Percentiles rank a stretch among this genome's conserved stretches.
Evolutionary conservation across 2,888 invertebrate species (phyloP).

Genomic region (Nemotelus pantherinus): DNA sequence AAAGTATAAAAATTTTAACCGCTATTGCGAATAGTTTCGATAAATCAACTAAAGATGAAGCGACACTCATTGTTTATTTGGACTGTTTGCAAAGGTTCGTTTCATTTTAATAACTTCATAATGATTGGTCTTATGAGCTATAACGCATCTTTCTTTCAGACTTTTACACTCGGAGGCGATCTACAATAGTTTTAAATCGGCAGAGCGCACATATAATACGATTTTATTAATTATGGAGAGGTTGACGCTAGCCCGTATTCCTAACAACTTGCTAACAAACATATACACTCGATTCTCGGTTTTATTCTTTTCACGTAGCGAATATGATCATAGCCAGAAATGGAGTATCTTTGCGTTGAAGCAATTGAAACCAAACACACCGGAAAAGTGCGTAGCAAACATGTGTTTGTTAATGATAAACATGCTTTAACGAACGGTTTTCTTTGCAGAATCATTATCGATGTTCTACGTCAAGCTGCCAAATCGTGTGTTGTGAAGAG

Average conservation of each 20-base stretch:
- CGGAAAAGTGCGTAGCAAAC: slow-evolving; percentile 67
- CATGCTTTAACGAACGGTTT: background rate
- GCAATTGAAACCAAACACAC: slow-evolving; percentile 72
- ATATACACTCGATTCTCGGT: slow-evolving; percentile 85
- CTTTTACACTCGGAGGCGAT: slow-evolving; percentile 84
- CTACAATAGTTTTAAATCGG: slow-evolving; percentile 82
- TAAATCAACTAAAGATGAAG: slow-evolving; percentile 65
- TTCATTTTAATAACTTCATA: slow-evolving; percentile 14
- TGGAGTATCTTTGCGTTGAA: slow-evolving; percentile 83
- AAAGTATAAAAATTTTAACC: slow-evolving; percentile 77
- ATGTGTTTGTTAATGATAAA: slow-evolving; percentile 13
- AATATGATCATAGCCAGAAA: slow-evolving; percentile 82
- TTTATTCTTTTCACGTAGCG: slow-evolving; percentile 84
- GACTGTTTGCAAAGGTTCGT: slow-evolving; percentile 86
- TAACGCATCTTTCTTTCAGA: slow-evolving; percentile 66
- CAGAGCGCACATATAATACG: slow-evolving; percentile 75
- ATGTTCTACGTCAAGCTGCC: slow-evolving; percentile 85
- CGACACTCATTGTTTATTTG: slow-evolving; percentile 74
- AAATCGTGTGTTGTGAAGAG: slow-evolving; percentile 91
- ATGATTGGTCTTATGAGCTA: slow-evolving; percentile 7
- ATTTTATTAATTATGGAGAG: slow-evolving; percentile 68
- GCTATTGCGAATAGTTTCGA: slow-evolving; percentile 75
- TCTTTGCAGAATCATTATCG: slow-evolving; percentile 74
- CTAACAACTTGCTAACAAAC: slow-evolving; percentile 70
- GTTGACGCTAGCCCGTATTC: slow-evolving; percentile 64